Evolutionary conservation across 2,888 invertebrate genomes (phyloP).

Genomic region (Linnaemya tessellans): DNA sequence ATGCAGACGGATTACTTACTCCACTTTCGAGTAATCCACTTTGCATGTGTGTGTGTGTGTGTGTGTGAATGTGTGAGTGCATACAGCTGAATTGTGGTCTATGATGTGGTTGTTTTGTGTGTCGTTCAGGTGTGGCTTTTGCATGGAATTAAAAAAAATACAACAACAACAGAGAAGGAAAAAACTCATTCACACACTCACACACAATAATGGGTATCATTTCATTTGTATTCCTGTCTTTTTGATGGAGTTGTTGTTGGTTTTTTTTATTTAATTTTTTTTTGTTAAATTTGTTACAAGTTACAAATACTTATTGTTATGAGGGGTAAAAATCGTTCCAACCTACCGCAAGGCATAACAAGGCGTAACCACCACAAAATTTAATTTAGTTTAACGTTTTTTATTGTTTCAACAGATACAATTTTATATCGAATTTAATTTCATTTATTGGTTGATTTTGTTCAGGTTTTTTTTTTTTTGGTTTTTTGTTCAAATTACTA

Average conservation of each 20-base stretch:
- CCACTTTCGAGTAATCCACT: constrained; percentile 19
- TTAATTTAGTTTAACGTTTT: constrained; percentile 68
- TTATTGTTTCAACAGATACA: constrained; percentile 53
- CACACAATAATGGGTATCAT: constrained; percentile 53
- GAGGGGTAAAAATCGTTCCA: constrained; percentile 21
- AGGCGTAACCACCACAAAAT: constrained; percentile 72
- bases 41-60: not conserved
- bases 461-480: constrained; percentile 15
- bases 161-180: not conserved
- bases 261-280: constrained; percentile 18
- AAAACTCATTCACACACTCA: constrained; percentile 10
- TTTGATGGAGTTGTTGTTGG: not conserved
- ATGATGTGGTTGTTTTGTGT: constrained; percentile 46
- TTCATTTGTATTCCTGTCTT: constrained; percentile 53
- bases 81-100: constrained; percentile 52
- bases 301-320: constrained; percentile 22
- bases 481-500: constrained; percentile 12
- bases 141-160: constrained; percentile 9
- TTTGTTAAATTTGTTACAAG: constrained; percentile 50
- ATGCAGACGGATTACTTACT: not conserved
- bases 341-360: constrained; percentile 69
- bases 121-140: constrained; percentile 66
- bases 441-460: constrained; percentile 61
- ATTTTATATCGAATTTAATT: constrained; percentile 57
- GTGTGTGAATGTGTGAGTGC: not conserved